A percentile compares a stretch with the other conserved stretches of the same genome.
phyloP scores from a whole-genome alignment of 2,797 vertebrate genomes.

The Molossus alvarezi region DNA sequence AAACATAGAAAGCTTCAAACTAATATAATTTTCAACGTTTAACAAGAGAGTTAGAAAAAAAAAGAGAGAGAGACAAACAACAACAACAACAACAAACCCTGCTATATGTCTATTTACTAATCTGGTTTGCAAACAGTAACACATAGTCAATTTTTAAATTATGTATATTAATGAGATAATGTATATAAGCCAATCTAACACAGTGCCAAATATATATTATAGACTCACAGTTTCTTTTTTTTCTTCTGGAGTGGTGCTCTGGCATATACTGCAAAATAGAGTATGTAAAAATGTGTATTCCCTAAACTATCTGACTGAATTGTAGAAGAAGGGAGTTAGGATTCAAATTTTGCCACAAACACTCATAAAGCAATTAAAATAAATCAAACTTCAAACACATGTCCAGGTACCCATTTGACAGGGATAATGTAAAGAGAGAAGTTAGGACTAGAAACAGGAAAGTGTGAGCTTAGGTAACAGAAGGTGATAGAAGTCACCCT shows the following conservation, averaged over 20 bases:
- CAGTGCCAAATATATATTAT: background rate
- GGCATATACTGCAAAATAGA: background rate
- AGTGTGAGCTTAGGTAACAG: background rate
- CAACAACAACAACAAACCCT: background rate
- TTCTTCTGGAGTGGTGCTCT: background rate
- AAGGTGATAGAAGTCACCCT: background rate
- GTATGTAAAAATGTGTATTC: conserved; percentile 24
- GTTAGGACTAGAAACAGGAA: conserved; percentile 14
- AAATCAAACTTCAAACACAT: background rate
- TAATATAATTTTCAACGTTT: conserved; percentile 55
- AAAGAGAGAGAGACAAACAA: background rate
- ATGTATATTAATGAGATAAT: conserved; percentile 39
- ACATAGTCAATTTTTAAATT: conserved; percentile 45
- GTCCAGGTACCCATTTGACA: conserved; percentile 36
- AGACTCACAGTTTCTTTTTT: background rate
- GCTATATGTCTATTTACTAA: conserved; percentile 53
- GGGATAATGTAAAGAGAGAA: conserved; percentile 16
- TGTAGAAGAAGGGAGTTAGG: background rate
- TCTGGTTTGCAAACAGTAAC: conserved; percentile 54
- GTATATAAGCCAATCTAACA: background rate
- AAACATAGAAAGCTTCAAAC: conserved; percentile 71
- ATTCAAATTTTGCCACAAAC: conserved; percentile 53
- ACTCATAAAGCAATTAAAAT: conserved; percentile 63
- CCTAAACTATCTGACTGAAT: background rate
- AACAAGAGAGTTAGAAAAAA: conserved; percentile 43